Base-by-base conservation (phyloP, 2,113 vertebrate genomes). In the Istiophorus platypterus region DNA sequence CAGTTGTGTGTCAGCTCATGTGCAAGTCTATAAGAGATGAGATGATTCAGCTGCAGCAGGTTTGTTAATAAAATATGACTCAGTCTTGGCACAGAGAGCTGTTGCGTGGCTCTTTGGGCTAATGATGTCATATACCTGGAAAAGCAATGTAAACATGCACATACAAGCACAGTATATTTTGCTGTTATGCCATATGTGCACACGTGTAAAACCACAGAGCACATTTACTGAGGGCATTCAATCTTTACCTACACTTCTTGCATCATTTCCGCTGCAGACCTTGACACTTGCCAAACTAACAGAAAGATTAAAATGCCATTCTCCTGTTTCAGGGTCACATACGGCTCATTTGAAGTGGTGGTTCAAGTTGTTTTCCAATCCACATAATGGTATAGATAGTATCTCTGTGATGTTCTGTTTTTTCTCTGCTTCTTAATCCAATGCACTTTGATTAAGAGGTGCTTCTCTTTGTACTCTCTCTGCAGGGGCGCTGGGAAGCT, bases 371-470 rank as follows among this genome's bases (percentile, higher is more conserved):
- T 93, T 93, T 93, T 88, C 81, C 87, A 88, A 80, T 92, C 81
- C 86, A 73, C 85, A 78, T 86, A 89, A 91, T 86, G 84, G 78
- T 70, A 76, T 51, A 89, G 85, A 63, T 67, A 58, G 62, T 82
- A 81, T 89, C 79, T 88, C 90, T 92, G 88, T 93, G 90, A 93
- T 93, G 85, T 93, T 83, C 39, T 41, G 71, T 45, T 77, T 84
- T 88, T 75, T 47, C n/a, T 24, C 80, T 74, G 58, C 59, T 81
- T 76, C 87, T 83, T 94, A 93, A 94, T 94, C 92, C 92, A 85
- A 24, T 84, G 85, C 91, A 90, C 89, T 93, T 93, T 95, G 92
- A 95, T 94, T 93, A 94, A 88, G 85, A 81, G 65, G 74, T 20
- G 57, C 77, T 74, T 83, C 61, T 85, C 92, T 94, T 89, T 93